phyloP scores from a whole-genome alignment of 2,113 vertebrate genomes.

The Catagonus wagneri region DNA sequence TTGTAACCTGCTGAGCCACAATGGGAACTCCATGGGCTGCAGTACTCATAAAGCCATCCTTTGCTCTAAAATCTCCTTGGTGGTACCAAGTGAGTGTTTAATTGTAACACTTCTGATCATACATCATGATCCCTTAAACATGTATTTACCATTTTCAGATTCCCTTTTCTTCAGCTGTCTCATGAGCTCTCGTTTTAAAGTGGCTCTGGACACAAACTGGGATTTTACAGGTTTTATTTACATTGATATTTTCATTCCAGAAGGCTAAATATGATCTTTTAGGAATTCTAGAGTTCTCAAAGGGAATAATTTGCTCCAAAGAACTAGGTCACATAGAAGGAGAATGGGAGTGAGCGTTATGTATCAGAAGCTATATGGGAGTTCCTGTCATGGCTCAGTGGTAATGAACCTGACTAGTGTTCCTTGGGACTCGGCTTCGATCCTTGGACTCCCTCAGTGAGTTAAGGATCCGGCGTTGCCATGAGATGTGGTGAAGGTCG shows the following conservation, averaged over 20 bases:
- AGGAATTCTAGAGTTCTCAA: conserved; percentile 33
- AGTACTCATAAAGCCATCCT: background rate
- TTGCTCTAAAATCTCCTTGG: background rate
- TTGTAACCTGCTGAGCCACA: too few species aligned
- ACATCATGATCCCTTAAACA: background rate
- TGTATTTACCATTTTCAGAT: conserved; percentile 7
- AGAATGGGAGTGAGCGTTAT: background rate
- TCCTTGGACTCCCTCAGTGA: too few species aligned
- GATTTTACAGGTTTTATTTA: conserved; percentile 25
- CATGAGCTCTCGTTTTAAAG: conserved; percentile 30
- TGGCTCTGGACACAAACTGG: conserved; percentile 44
- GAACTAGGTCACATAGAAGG: background rate
- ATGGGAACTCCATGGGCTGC: background rate
- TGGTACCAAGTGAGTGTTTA: background rate
- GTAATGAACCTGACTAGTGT: too few species aligned
- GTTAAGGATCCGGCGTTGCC: too few species aligned
- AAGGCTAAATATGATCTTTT: conserved; percentile 44
- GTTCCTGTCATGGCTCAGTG: too few species aligned
- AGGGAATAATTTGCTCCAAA: conserved; percentile 11
- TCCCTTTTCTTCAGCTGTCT: conserved; percentile 25
- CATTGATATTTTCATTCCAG: conserved; percentile 7
- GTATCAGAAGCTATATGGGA: too few species aligned
- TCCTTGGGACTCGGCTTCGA: too few species aligned
- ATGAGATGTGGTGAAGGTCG: too few species aligned
- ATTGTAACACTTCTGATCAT: background rate